Evolutionary conservation across 1,140 invertebrate genomes (phyloP).

Genomic region (Euglossa dilemma): DNA sequence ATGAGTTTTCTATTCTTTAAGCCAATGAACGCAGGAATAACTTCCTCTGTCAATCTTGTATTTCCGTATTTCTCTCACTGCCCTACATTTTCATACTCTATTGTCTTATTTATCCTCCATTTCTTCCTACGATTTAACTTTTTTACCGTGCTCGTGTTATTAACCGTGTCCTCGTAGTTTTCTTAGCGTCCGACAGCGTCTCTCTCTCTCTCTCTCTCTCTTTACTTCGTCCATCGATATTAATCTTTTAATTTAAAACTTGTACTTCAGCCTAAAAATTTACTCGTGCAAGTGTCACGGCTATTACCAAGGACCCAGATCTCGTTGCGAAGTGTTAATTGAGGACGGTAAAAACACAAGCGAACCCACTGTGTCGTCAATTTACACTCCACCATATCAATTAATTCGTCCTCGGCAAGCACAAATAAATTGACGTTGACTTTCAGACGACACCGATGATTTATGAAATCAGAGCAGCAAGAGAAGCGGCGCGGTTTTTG

Average conservation of each 20-base stretch:
- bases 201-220: not conserved
- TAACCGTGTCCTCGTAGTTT: no score
- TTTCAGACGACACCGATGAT: slow-evolving; percentile 1
- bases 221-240: not conserved
- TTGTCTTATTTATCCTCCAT: no score
- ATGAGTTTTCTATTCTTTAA: no score
- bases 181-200: no score
- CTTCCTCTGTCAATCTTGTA: no score
- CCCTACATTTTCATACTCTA: no score
- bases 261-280: not conserved
- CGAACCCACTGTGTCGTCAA: not conserved
- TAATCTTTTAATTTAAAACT: not conserved
- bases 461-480: not conserved
- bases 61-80: no score
- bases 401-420: slow-evolving; percentile 16
- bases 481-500: not conserved
- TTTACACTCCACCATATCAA: slow-evolving; percentile 15
- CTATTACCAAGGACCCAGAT: not conserved
- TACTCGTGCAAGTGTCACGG: not conserved
- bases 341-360: not conserved
- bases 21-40: no score
- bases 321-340: not conserved
- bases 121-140: no score
- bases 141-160: no score
- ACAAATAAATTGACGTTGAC: not conserved